Base-by-base conservation (phyloP, 2,888 invertebrate species). In the Acrobasis suavella region DNA sequence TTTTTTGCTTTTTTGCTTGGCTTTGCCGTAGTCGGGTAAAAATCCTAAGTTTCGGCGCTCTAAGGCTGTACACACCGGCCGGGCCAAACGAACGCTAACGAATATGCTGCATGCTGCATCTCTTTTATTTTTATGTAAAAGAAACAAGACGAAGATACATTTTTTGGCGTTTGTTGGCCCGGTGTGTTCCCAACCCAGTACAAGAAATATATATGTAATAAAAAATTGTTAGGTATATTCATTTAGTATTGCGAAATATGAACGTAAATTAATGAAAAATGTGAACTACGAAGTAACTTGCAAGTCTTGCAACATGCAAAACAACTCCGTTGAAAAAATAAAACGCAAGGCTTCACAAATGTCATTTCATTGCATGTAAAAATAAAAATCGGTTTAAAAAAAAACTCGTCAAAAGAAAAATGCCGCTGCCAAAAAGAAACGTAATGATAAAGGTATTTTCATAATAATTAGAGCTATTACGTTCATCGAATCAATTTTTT, bases 361-460 rank as follows among this genome's bases (percentile, higher is more conserved):
- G 16, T 50, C 37, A 15, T 60, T 50, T 39, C 50, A 9, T 15
- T 60, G n/a, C 32, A 15, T 16, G 12, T 54, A 10, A 9, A 39
- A 42, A 15, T 17, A 12, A 50, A 52, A 46, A 1, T 22, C 32
- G 6, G 32, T 32, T 54, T 37, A 62, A 62, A 62, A 62, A 62
- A 49, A 55, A 55, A 62, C 67, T 84, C 82, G 87, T 87, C 87
- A 89, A 90, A 91, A 88, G 89, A 89, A 91, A 91, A 91, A 92
- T 92, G 92, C 92, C 92, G 92, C 92, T 92, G 91, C 91, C 84
- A 89, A 88, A 85, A 88, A 86, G 89, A 87, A 91, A 85, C 86
- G 87, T 91, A 90, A 88, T 92, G 88, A 81, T 90, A 89, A 90
- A 92, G 92, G 91, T 93, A 91, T 89, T 88, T 87, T 90, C 81